Conservation (phyloP, 1,140 invertebrate species). For the Bombus superbus region DNA sequence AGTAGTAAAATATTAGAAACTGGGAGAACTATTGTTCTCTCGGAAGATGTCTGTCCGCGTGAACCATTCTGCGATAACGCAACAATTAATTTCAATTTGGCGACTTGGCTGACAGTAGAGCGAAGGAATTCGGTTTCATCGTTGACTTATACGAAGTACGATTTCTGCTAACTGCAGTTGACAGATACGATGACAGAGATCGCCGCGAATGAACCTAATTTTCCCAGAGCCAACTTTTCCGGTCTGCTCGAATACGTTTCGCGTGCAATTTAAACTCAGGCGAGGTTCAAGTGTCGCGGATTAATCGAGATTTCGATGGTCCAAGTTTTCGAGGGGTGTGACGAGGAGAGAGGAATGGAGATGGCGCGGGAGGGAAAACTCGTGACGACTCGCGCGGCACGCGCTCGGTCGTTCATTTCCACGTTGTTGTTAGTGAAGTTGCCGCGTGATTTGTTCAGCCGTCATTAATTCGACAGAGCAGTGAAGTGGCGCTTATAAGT, state of each 20-base stretch:
- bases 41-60: too few relatives aligned
- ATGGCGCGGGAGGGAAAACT: not conserved
- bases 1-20: not conserved
- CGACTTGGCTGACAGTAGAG: not conserved
- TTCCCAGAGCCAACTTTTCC: conserved; percentile 3
- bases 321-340: conserved; percentile 35
- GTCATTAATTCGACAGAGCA: conserved; percentile 42
- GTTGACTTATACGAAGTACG: not conserved
- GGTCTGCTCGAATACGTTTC: not conserved
- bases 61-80: not conserved
- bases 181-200: conserved; percentile 48
- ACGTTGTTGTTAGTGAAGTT: conserved; percentile 38
- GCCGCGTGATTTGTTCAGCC: not conserved
- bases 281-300: conserved; percentile 42
- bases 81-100: not conserved
- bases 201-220: conserved; percentile 41
- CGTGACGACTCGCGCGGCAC: conserved; percentile 14
- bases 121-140: conserved; percentile 9
- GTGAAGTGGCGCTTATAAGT: conserved; percentile 47
- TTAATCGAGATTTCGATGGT: conserved; percentile 40
- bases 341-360: not conserved
- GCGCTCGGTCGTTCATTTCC: conserved; percentile 30
- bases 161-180: conserved; percentile 25
- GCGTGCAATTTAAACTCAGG: conserved; percentile 31
- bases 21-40: too few relatives aligned